Conservation (phyloP, 2,113 vertebrate species). For the Macroglossus sobrinus region DNA sequence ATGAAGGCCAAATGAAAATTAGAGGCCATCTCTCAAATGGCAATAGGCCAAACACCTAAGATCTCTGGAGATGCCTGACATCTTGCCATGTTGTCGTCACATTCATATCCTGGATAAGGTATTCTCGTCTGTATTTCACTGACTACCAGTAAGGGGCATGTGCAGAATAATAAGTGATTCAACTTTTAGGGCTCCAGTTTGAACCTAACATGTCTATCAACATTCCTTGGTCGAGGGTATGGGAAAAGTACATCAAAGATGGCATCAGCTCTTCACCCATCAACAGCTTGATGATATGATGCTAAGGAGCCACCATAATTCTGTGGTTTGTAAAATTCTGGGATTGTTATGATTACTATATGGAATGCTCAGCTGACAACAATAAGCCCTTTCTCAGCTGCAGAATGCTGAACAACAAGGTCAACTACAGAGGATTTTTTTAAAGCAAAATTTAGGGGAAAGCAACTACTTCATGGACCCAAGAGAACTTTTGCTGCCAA, state of each 20-base stretch:
- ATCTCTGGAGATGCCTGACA: conserved; percentile 45
- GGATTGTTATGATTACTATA: neutral
- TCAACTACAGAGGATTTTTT: conserved; percentile 44
- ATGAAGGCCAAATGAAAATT: conserved; percentile 45
- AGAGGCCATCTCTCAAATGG: conserved; percentile 47
- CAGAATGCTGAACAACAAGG: conserved; percentile 9
- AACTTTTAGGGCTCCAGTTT: neutral
- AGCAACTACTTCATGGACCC: conserved; percentile 14
- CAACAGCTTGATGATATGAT: neutral
- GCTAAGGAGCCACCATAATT: neutral
- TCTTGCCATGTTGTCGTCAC: conserved; percentile 47
- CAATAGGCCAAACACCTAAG: conserved; percentile 45
- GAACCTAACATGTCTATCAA: neutral
- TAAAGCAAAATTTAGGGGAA: conserved; percentile 39
- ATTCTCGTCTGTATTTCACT: conserved; percentile 41
- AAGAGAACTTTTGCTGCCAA: conserved; percentile 33
- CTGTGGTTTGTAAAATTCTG: neutral
- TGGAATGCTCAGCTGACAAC: conserved; percentile 11
- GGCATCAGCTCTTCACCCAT: neutral
- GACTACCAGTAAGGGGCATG: conserved; percentile 58
- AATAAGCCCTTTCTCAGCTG: neutral
- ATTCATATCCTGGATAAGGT: conserved; percentile 11
- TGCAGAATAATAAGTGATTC: conserved; percentile 51
- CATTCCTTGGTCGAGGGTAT: neutral
- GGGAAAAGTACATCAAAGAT: neutral